phyloP scores from a whole-genome alignment of 2,113 vertebrate species.

The Ornithorhynchus anatinus region DNA sequence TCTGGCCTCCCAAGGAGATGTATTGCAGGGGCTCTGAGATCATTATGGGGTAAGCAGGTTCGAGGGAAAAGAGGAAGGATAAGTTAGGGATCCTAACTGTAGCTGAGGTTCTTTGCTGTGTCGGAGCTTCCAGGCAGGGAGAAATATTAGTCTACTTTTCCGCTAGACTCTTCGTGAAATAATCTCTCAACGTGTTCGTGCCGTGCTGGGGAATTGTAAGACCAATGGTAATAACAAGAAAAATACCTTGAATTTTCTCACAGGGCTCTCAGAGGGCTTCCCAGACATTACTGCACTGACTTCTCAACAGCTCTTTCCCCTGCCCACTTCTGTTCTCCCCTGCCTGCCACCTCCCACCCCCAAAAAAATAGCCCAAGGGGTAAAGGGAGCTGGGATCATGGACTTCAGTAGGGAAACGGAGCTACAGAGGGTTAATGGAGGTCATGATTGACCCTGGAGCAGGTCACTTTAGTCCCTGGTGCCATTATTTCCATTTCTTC shows the following conservation, averaged over 20 bases:
- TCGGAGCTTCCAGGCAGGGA: constrained; percentile 34
- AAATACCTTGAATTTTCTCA: constrained; percentile 45
- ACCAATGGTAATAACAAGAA: constrained; percentile 33
- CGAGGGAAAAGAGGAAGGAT: not conserved
- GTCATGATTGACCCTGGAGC: not conserved
- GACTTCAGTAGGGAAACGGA: not conserved
- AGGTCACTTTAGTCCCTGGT: not conserved
- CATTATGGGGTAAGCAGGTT: constrained; percentile 27
- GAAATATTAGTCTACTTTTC: constrained; percentile 25
- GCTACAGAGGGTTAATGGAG: not conserved
- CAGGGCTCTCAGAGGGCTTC: constrained; percentile 5
- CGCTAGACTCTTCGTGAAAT: constrained; percentile 21
- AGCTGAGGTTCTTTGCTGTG: constrained; percentile 1
- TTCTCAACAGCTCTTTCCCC: too few relatives aligned
- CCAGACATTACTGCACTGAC: constrained; percentile 2
- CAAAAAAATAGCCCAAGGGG: not conserved
- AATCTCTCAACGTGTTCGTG: constrained; percentile 44
- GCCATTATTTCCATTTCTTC: not conserved
- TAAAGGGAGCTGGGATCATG: too few relatives aligned
- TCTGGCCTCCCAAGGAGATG: not conserved
- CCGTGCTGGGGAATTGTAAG: constrained; percentile 45
- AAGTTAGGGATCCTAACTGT: not conserved
- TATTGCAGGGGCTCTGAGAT: constrained; percentile 16
- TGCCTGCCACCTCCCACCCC: not conserved
- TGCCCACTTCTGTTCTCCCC: not conserved